Percentiles rank a stretch among this genome's conserved stretches.
These are phyloP conservation scores for Darevskia nairensis DNA, from an alignment of 2,797 vertebrate genomes.

Conservation along the genomic window DNA sequence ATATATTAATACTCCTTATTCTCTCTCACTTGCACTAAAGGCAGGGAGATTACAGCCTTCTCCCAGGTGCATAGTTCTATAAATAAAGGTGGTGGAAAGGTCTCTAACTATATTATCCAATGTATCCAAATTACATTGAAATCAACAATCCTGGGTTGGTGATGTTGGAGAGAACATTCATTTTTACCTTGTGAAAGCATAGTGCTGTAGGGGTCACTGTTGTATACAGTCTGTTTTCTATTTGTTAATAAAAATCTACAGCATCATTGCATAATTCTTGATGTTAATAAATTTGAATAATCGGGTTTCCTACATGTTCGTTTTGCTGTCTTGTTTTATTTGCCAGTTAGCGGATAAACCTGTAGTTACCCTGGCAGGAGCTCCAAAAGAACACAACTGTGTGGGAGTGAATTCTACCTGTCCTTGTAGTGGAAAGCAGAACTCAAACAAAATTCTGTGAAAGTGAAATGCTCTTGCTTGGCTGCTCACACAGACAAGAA, in stretches of 20 bases:
- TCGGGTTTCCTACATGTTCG: constrained; percentile 88
- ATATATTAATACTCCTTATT: constrained; percentile 91
- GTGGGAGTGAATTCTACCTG: background rate
- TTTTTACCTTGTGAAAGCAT: constrained; percentile 98
- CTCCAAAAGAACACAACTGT: background rate
- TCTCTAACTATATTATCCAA: constrained; percentile 81
- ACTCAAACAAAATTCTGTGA: background rate
- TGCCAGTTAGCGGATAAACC: constrained; percentile 5
- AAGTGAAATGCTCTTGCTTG: background rate
- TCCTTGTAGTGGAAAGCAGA: background rate
- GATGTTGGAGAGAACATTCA: constrained; percentile 85
- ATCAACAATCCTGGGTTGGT: constrained; percentile 81
- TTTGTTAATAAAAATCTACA: constrained; percentile 93
- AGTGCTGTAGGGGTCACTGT: constrained; percentile 90
- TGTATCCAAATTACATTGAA: constrained; percentile 76
- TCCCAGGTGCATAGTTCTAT: constrained; percentile 77
- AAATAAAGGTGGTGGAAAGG: constrained; percentile 82
- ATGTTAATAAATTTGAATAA: constrained; percentile 98
- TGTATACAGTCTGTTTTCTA: constrained; percentile 97
- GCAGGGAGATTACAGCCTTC: constrained; percentile 78
- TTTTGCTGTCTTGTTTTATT: constrained; percentile 77
- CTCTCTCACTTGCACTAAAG: constrained; percentile 80
- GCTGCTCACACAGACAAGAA: background rate
- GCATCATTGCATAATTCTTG: constrained; percentile 89
- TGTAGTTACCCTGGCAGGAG: background rate